Base-by-base conservation (phyloP, 64 coral and sea anemone genomes). In the Dendronephthya gigantea region DNA sequence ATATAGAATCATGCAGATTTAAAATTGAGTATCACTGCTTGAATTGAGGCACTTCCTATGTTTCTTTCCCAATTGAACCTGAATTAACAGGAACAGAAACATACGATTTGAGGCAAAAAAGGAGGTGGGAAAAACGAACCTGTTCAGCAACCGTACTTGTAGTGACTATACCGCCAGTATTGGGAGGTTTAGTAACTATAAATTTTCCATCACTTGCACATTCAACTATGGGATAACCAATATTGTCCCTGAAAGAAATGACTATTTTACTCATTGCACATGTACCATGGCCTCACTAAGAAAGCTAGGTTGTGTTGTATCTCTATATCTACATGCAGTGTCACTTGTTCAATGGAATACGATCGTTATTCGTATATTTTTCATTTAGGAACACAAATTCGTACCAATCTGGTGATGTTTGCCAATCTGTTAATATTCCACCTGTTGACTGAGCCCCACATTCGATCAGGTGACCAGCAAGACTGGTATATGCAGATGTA, bases 341-440 rank as follows among this genome's bases (percentile, higher is more conserved):
- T n/a, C n/a, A n/a, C n/a, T n/a, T n/a, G n/a, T n/a, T n/a, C n/a
- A n/a, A n/a, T n/a, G n/a, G n/a, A n/a, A n/a, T n/a, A n/a, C n/a
- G n/a, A n/a, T 23, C 5, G 17, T 23, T 17, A 62, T 1, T 23
- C 25, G 4, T 23, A 7, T 52, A 52, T 12, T 52, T 52, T 12
- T 52, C 8, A 16, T 12, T 16, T 12, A 16, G 50, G 25, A n/a
- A 4, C 15, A 37, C 16, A 79, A 10, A 8, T 1, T 33, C 88
- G n/a, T 48, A 91, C 95, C 95, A 98, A 66, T 98, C 85, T 68
- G 89, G 89, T 43, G 93, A 90, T 17, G 81, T 90, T 68, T 98
- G 95, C 95, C 95, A 98, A 70, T 98, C 95, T 85, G 95, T 98
- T 40, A 90, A 98, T 74, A 98, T 98, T 33, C 95, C 95, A 39